Conservation (phyloP, 2,113 vertebrate genomes). For the Dolichallabes microphthalmus region DNA sequence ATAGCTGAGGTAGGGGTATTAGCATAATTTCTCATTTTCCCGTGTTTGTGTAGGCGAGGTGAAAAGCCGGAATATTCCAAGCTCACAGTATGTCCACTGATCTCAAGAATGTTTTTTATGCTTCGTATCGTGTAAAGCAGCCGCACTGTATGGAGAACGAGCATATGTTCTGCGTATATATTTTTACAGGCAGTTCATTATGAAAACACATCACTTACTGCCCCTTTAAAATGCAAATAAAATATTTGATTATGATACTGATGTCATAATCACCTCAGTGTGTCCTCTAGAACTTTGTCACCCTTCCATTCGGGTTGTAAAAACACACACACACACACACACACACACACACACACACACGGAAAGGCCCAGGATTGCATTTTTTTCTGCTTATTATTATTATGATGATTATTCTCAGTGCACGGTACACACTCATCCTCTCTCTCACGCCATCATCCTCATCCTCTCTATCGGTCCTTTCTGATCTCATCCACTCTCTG, state of each 20-base stretch:
- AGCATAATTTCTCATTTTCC: no score
- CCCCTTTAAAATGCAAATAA: neutral
- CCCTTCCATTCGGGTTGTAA: neutral
- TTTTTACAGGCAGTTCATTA: neutral
- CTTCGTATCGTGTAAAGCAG: neutral
- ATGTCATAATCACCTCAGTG: neutral
- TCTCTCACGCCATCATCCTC: constrained; percentile 19
- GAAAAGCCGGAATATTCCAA: neutral
- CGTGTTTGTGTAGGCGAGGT: neutral
- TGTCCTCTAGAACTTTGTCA: neutral
- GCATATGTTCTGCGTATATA: neutral
- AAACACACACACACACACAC: constrained; percentile 29
- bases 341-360: constrained; percentile 29
- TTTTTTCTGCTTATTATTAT: constrained; percentile 62
- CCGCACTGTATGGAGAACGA: neutral
- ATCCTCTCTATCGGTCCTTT: constrained; percentile 27
- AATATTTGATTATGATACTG: neutral
- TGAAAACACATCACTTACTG: neutral
- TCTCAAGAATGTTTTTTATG: neutral
- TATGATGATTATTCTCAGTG: constrained; percentile 41
- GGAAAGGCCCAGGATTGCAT: constrained; percentile 45
- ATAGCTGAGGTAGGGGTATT: no score
- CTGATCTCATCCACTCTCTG: constrained; percentile 23
- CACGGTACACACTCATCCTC: constrained; percentile 58
- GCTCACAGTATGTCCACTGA: neutral